These are phyloP conservation scores for Scartelaos histophorus DNA, from an alignment of 2,113 vertebrate genomes.

Conservation along the genomic window DNA sequence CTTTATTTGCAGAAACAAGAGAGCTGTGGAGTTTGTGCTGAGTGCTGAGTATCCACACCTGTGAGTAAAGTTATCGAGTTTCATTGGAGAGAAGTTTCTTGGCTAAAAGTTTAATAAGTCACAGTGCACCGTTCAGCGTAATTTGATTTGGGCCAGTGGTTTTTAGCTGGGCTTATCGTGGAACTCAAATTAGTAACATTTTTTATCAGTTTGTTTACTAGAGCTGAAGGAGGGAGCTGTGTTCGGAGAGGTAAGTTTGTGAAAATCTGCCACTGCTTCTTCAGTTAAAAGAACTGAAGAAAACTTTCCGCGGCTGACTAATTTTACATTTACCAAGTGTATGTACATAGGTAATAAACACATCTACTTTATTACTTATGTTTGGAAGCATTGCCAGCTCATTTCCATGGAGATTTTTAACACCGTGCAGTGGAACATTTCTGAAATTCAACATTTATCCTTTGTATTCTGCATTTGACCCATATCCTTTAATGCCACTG, in stretches of 20 bases:
- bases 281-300: neutral
- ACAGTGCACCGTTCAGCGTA: neutral
- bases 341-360: too few species aligned
- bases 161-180: slow-evolving; percentile 1
- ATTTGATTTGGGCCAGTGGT: slow-evolving; percentile 1
- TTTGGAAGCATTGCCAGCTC: too few species aligned
- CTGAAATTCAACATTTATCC: too few species aligned
- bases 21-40: slow-evolving; percentile 5
- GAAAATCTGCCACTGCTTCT: neutral
- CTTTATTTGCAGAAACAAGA: slow-evolving; percentile 21
- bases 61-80: slow-evolving; percentile 3
- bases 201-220: neutral
- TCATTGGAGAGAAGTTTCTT: neutral
- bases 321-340: neutral
- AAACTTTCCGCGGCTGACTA: neutral
- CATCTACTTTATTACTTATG: too few species aligned
- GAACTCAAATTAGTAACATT: slow-evolving; percentile 4
- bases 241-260: neutral
- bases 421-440: too few species aligned
- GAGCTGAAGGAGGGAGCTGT: neutral
- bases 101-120: slow-evolving; percentile 4
- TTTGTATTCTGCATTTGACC: too few species aligned
- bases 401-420: too few species aligned
- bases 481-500: too few species aligned
- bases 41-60: neutral